A percentile compares a stretch with the other conserved stretches of the same genome.
These are phyloP conservation scores for Chloropsis hardwickii DNA, from an alignment of 2,113 vertebrate genomes.

Conservation along the genomic window DNA sequence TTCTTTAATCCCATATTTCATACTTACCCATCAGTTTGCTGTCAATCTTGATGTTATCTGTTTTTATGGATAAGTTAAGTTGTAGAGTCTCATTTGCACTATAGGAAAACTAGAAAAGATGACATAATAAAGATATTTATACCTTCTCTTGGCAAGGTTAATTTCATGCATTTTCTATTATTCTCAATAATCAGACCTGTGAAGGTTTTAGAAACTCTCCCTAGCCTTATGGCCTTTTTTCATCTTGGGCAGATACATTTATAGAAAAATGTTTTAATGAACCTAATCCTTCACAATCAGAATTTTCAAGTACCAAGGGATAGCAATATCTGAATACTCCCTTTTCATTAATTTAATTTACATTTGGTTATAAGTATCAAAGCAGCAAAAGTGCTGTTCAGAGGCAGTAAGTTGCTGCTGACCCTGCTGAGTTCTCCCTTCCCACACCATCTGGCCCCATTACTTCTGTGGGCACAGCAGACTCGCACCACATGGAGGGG, in stretches of 20 bases:
- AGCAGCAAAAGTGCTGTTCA: constrained; percentile 19
- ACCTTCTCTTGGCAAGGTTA: not conserved
- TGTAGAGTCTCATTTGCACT: constrained; percentile 82
- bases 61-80: constrained; percentile 84
- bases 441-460: constrained; percentile 44
- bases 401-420: constrained; percentile 17
- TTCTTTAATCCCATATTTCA: not conserved
- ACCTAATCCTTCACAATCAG: constrained; percentile 37
- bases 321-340: not conserved
- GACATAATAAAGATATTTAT: constrained; percentile 1
- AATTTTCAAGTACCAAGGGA: constrained; percentile 19
- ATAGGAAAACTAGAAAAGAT: constrained; percentile 77
- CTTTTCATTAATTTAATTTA: constrained; percentile 53
- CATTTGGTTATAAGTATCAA: not conserved
- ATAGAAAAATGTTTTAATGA: constrained; percentile 30
- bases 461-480: constrained; percentile 1
- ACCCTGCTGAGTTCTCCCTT: constrained; percentile 45
- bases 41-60: constrained; percentile 83
- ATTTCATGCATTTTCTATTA: not conserved
- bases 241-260: not conserved
- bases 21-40: constrained; percentile 88
- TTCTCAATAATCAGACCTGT: not conserved
- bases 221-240: not conserved
- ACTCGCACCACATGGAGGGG: not conserved
- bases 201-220: not conserved